phyloP scores from a whole-genome alignment of 92 coral and sea anemone genomes.

The Ricordea florida region DNA sequence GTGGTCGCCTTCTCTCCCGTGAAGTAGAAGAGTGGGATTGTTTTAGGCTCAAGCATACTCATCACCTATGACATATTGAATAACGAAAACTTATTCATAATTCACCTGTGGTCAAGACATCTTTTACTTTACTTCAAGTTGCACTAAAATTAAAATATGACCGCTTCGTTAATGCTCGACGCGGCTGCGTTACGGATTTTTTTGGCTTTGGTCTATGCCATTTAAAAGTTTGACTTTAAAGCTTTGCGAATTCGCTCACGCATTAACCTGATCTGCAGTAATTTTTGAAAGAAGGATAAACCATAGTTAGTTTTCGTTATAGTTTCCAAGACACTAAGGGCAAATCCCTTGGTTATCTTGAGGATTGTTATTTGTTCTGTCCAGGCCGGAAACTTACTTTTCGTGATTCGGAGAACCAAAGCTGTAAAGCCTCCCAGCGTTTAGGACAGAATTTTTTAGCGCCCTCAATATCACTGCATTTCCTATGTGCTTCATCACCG shows the following conservation, averaged over 20 bases:
- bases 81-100: neutral
- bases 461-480: constrained; percentile 65
- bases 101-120: neutral
- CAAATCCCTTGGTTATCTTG: too few relatives aligned
- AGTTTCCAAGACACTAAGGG: too few relatives aligned
- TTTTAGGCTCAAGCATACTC: constrained; percentile 77
- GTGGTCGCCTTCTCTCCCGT: constrained; percentile 79
- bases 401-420: constrained; percentile 73
- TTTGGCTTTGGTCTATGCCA: too few relatives aligned
- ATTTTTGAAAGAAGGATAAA: too few relatives aligned
- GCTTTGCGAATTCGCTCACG: too few relatives aligned
- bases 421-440: constrained; percentile 68
- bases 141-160: too few relatives aligned
- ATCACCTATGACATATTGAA: constrained; percentile 64
- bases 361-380: too few relatives aligned
- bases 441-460: constrained; percentile 81
- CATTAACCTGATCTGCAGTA: too few relatives aligned
- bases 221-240: too few relatives aligned
- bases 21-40: constrained; percentile 75
- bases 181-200: too few relatives aligned
- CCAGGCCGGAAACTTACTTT: constrained; percentile 58
- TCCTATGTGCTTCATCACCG: constrained; percentile 56
- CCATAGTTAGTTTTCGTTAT: neutral
- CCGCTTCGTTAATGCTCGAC: too few relatives aligned
- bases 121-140: too few relatives aligned